These are phyloP conservation scores for Actinia equina DNA, from an alignment of 64 coral and sea anemone genomes.

Conservation along the genomic window DNA sequence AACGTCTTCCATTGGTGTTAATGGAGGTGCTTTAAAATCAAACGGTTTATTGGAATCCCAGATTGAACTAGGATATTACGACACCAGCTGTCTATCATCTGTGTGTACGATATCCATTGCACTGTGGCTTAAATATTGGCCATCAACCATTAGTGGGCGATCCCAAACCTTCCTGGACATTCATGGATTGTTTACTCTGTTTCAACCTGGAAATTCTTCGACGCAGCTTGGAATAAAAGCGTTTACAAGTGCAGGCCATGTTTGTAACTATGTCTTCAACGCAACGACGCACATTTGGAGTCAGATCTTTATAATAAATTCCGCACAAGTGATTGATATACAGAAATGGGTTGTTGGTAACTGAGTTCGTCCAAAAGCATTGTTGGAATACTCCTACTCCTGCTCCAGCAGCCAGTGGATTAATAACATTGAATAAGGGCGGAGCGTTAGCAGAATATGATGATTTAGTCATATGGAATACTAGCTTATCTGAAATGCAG, in stretches of 20 bases:
- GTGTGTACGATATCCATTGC: background rate
- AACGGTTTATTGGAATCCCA: background rate
- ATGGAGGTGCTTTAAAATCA: background rate
- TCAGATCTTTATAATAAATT: background rate
- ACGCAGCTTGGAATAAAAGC: background rate
- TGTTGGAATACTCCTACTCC: background rate
- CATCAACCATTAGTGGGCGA: background rate
- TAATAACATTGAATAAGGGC: background rate
- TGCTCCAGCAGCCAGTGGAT: background rate
- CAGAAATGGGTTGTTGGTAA: background rate
- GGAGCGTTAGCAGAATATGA: constrained; percentile 10
- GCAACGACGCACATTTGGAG: background rate
- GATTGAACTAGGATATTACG: background rate
- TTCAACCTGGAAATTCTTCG: background rate
- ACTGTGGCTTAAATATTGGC: constrained; percentile 1
- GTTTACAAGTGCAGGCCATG: background rate
- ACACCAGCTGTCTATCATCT: background rate
- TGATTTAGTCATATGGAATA: constrained; percentile 24
- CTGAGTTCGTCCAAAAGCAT: background rate
- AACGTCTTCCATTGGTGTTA: background rate
- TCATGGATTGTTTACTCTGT: constrained; percentile 17
- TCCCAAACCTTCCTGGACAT: constrained; percentile 16
- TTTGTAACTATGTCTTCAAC: background rate
- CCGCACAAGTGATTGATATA: background rate
- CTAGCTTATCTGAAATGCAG: background rate